These are phyloP conservation scores for Hetaerina titia DNA, from an alignment of 2,888 invertebrate species.

Conservation along the genomic window DNA sequence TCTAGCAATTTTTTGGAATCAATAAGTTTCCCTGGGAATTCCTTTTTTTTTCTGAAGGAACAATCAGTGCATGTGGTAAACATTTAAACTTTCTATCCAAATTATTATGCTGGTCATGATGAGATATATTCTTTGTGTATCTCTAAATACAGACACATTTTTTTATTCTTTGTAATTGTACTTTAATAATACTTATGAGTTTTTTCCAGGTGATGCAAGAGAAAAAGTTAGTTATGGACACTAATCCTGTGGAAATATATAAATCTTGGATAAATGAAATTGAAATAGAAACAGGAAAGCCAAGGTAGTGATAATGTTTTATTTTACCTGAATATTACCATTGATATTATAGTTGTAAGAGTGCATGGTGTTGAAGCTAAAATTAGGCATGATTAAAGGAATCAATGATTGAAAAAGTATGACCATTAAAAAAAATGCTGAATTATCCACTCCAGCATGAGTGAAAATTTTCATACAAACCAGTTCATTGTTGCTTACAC, in stretches of 20 bases:
- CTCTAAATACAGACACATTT: neutral
- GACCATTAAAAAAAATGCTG: too few relatives aligned
- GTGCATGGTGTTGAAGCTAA: neutral
- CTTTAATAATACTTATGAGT: neutral
- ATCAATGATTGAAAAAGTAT: too few relatives aligned
- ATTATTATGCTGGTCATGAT: too few relatives aligned
- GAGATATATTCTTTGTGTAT: neutral
- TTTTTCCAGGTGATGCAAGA: constrained; percentile 80
- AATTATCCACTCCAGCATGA: too few relatives aligned
- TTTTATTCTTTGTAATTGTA: neutral
- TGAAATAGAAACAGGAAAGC: constrained; percentile 87
- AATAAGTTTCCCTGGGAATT: too few relatives aligned
- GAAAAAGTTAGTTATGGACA: constrained; percentile 84
- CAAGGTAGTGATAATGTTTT: constrained; percentile 79
- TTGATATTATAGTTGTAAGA: neutral
- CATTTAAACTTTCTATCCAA: too few relatives aligned
- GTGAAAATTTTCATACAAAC: too few relatives aligned
- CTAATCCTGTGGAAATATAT: constrained; percentile 88
- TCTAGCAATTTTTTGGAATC: too few relatives aligned
- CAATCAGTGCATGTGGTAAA: too few relatives aligned
- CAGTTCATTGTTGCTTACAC: too few relatives aligned
- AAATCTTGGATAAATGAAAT: constrained; percentile 87
- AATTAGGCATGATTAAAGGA: too few relatives aligned
- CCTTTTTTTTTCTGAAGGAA: too few relatives aligned
- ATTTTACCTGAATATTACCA: neutral